Evolutionary conservation across 2,797 vertebrate species (phyloP).

Genomic region (Micrastur ruficollis): DNA sequence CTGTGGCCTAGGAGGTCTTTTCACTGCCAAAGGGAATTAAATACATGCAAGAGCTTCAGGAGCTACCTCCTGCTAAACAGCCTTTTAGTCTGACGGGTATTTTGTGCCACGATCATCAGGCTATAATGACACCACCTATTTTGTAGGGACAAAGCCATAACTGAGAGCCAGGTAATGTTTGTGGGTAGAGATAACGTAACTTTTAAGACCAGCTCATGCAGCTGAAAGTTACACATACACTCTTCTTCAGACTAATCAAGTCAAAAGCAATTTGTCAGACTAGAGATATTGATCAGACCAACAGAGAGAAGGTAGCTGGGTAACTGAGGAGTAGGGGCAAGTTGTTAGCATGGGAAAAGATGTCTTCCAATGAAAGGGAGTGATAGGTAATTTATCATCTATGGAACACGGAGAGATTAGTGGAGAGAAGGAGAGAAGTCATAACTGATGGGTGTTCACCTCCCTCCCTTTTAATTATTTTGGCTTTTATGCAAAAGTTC

Average conservation of each 20-base stretch:
- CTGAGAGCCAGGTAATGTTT: not conserved
- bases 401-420: not conserved
- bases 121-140: not conserved
- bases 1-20: not conserved
- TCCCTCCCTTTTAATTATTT: not conserved
- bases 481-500: not conserved
- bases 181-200: not conserved
- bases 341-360: not conserved
- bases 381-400: slow-evolving; percentile 22
- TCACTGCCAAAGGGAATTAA: not conserved
- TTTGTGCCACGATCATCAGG: not conserved
- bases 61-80: not conserved
- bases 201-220: not conserved
- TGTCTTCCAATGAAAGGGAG: not conserved
- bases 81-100: not conserved
- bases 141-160: not conserved
- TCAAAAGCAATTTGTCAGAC: slow-evolving; percentile 22
- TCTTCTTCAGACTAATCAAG: not conserved
- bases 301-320: not conserved
- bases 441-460: not conserved
- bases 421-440: accelerated
- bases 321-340: not conserved
- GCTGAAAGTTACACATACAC: not conserved
- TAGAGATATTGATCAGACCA: not conserved
- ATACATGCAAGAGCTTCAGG: not conserved